phyloP scores from a whole-genome alignment of 2,113 vertebrate species.

The Clupea harengus region DNA sequence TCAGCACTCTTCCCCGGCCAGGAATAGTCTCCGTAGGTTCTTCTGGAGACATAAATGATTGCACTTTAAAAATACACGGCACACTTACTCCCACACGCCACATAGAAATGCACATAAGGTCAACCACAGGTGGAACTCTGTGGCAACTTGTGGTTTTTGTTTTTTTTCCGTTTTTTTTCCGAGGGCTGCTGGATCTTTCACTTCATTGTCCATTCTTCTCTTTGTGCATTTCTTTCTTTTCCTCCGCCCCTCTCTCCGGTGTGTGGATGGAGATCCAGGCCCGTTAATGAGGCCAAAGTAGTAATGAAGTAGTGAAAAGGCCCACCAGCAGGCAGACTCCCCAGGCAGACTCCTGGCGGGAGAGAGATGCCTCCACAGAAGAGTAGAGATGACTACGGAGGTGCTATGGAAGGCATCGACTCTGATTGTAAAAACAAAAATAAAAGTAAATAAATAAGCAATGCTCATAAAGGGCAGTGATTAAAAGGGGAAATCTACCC shows the following conservation, averaged over 20 bases:
- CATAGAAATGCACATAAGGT: neutral
- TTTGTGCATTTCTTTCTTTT: no score
- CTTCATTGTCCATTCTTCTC: neutral
- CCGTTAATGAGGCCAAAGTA: neutral
- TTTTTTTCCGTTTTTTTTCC: neutral
- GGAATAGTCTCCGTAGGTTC: neutral
- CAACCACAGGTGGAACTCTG: neutral
- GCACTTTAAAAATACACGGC: conserved; percentile 8
- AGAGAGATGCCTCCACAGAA: no score
- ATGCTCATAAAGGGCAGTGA: no score
- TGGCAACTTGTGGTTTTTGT: neutral
- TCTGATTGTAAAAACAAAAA: no score
- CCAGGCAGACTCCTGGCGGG: no score
- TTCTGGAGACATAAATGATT: neutral
- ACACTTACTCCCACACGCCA: neutral
- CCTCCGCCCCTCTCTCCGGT: neutral
- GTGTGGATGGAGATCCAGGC: neutral
- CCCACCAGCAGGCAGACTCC: no score
- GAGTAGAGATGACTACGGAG: no score
- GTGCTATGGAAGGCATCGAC: no score
- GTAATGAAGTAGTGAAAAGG: neutral
- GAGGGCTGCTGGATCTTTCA: neutral
- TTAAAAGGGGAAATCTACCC: no score
- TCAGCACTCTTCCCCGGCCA: neutral
- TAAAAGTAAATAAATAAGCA: no score